Conservation (phyloP, 2,113 vertebrate species). For the Pycnonotus jocosus region DNA sequence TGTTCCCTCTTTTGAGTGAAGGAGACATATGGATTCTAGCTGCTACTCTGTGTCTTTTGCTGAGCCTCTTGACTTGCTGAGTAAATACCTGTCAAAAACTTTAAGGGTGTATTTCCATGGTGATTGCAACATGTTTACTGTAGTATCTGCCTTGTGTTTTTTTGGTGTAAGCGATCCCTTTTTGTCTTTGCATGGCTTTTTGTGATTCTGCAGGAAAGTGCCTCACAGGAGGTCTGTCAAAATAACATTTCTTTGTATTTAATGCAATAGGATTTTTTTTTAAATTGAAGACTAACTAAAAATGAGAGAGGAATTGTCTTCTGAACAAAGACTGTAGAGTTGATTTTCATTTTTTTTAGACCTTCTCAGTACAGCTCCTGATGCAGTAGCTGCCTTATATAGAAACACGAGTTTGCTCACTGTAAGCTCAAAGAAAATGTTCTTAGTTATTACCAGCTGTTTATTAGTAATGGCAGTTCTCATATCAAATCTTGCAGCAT, state of each 20-base stretch:
- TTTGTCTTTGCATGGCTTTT: background rate
- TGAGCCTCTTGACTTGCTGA: background rate
- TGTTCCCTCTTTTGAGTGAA: background rate
- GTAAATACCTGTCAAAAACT: slow-evolving; percentile 31
- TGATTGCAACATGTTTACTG: slow-evolving; percentile 32
- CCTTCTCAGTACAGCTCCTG: slow-evolving; percentile 25
- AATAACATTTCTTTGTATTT: slow-evolving; percentile 54
- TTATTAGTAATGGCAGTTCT: background rate
- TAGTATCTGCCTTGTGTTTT: slow-evolving; percentile 25
- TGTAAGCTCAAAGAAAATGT: background rate
- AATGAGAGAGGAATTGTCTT: slow-evolving; percentile 3
- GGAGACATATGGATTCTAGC: background rate
- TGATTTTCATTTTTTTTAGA: background rate
- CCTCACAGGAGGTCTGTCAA: slow-evolving; percentile 53
- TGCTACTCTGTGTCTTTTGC: background rate
- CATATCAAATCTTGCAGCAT: background rate
- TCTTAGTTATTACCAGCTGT: background rate
- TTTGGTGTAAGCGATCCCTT: background rate
- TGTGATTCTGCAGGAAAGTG: slow-evolving; percentile 2
- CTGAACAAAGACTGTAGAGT: slow-evolving; percentile 7
- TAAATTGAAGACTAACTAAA: background rate
- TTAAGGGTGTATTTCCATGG: slow-evolving; percentile 26
- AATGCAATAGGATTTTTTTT: background rate
- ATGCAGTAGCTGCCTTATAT: slow-evolving; percentile 21
- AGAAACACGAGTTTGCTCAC: background rate